These are phyloP conservation scores for Gambusia affinis DNA, from an alignment of 2,113 vertebrate genomes.

Conservation along the genomic window DNA sequence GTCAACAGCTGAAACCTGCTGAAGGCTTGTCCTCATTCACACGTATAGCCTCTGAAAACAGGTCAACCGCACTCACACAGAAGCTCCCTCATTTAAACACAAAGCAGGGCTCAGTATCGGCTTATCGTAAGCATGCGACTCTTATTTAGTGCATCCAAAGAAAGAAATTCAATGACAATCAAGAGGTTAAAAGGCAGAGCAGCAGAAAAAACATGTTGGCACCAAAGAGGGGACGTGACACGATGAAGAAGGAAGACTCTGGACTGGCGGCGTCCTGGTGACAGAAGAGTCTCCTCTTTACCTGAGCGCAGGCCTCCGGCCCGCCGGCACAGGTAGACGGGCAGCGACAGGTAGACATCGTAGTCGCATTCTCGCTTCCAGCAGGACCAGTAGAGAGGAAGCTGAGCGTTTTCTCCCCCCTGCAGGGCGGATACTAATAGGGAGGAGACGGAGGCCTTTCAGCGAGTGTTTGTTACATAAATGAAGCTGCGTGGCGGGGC, in stretches of 20 bases:
- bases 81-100: constrained; percentile 18
- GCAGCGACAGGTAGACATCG: constrained; percentile 85
- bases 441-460: constrained; percentile 73
- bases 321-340: constrained; percentile 84
- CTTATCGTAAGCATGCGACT: constrained; percentile 62
- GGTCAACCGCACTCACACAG: constrained; percentile 25
- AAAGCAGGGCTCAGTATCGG: constrained; percentile 42
- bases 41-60: constrained; percentile 34
- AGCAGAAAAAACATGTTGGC: constrained; percentile 28
- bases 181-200: constrained; percentile 39
- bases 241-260: constrained; percentile 59
- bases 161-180: constrained; percentile 58
- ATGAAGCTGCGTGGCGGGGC: constrained; percentile 14
- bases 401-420: constrained; percentile 79
- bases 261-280: constrained; percentile 53
- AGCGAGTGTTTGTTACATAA: constrained; percentile 38
- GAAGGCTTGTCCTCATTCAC: constrained; percentile 37
- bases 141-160: constrained; percentile 46
- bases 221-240: constrained; percentile 51
- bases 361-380: constrained; percentile 86
- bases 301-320: constrained; percentile 83
- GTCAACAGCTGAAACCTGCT: constrained; percentile 39
- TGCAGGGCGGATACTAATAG: constrained; percentile 81
- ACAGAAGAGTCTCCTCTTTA: constrained; percentile 66
- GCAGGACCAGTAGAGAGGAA: constrained; percentile 86